Conservation (phyloP, 2,888 invertebrate species). For the Sepiola atlantica region DNA sequence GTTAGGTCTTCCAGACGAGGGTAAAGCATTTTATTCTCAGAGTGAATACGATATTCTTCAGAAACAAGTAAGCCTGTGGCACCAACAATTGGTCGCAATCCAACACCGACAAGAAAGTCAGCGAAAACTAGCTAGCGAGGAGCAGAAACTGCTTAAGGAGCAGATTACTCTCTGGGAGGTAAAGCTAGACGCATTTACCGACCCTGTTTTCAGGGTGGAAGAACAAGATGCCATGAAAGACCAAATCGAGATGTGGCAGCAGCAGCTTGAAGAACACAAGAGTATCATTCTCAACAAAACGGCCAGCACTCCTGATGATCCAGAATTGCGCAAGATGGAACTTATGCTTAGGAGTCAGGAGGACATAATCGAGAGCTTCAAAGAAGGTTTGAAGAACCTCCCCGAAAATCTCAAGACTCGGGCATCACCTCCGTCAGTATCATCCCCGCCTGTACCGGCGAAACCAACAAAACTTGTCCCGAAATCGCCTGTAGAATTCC, state of each 20-base stretch:
- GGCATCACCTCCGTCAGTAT: neutral
- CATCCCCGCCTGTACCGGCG: neutral
- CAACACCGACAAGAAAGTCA: conserved; percentile 13
- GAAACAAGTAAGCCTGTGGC: conserved; percentile 39
- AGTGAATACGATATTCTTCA: conserved; percentile 37
- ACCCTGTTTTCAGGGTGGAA: neutral
- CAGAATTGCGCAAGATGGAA: conserved; percentile 33
- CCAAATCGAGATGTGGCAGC: conserved; percentile 33
- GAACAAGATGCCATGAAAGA: conserved; percentile 40
- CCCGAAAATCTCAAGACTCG: neutral
- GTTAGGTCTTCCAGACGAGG: neutral
- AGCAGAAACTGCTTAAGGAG: neutral
- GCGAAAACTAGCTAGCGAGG: neutral
- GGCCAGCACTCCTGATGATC: neutral
- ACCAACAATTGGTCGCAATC: conserved; percentile 41
- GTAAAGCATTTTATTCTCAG: neutral
- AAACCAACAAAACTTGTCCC: neutral
- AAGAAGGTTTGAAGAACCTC: conserved; percentile 37
- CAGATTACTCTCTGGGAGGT: conserved; percentile 24
- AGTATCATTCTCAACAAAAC: conserved; percentile 33
- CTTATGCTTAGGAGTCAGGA: conserved; percentile 35
- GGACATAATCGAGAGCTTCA: conserved; percentile 40
- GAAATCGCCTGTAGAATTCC: neutral
- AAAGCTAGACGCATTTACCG: neutral
- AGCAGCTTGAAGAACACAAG: conserved; percentile 43